phyloP scores from a whole-genome alignment of 2,797 vertebrate species.

The Urocyon cinereoargenteus region DNA sequence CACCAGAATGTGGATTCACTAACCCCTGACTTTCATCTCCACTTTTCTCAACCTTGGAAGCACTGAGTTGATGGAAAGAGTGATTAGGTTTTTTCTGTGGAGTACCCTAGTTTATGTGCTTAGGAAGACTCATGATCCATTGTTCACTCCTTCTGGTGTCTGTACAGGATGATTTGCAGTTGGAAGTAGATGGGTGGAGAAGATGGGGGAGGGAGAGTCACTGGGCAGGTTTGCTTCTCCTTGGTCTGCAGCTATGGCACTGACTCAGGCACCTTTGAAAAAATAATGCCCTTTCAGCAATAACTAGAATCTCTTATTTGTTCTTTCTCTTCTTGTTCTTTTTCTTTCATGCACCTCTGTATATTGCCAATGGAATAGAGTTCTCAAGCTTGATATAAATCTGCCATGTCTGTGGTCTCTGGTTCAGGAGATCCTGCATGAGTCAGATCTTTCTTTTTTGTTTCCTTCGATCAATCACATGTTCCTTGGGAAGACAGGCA shows the following conservation, averaged over 20 bases:
- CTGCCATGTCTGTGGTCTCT: background rate
- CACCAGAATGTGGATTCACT: background rate
- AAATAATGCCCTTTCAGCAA: background rate
- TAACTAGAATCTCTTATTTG: background rate
- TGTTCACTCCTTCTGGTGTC: background rate
- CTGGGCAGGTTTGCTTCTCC: background rate
- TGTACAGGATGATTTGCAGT: background rate
- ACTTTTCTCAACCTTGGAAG: background rate
- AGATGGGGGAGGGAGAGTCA: background rate
- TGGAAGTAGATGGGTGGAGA: background rate
- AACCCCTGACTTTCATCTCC: too few relatives aligned
- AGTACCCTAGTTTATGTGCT: background rate
- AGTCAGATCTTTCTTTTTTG: background rate
- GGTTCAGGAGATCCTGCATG: background rate
- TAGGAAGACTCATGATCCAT: background rate
- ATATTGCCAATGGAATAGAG: too few relatives aligned
- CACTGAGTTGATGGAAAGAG: background rate
- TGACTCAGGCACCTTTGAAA: background rate
- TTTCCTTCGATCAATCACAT: background rate
- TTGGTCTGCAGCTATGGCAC: background rate
- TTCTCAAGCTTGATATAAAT: background rate
- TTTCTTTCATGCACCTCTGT: too few relatives aligned
- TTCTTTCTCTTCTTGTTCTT: background rate
- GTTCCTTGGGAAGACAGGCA: background rate
- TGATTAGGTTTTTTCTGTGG: background rate